Base-by-base conservation (phyloP, 1,140 invertebrate genomes). In the Camponotus vicinus region DNA sequence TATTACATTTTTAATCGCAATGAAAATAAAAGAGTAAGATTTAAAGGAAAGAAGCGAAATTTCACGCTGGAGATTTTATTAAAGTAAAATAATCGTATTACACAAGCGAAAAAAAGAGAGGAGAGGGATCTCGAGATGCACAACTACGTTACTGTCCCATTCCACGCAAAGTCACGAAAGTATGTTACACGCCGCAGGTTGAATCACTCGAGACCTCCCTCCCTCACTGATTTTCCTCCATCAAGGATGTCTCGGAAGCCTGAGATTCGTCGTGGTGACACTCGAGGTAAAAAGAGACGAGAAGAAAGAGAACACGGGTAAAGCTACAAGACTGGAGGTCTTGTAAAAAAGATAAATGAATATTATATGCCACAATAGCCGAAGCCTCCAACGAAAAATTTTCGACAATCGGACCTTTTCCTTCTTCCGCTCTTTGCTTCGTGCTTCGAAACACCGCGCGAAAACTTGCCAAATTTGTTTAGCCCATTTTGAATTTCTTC, bases 131-230 rank as follows among this genome's bases (percentile, higher is more conserved):
- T 49, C 55, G 15, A 21, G 37, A 79, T 37, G n/a, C 34, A 40
- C 63, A 34, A 34, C 79, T 88, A 63, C 59, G 61, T 86, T 55
- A 88, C 69, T 75, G 59, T 61, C 49, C 9, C 13, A 75, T 88
- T 87, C 37, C 63, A 63, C n/a, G 70, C 21, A 52, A 67, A 67
- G 69, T 70, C 37, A 73, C 83, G 78, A 86, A 49, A 86, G 52
- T 64, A 84, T 45, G 66, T 84, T 84, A 75, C 63, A 84, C 61
- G 59, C 75, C 34, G 61, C 61, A 63, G 76, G 27, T 75, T 86
- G 87, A 88, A 83, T 88, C 87, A 90, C 61, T 55, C 64, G 63
- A 76, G 32, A 27, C 15, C 63, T 32, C 34, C 45, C 42, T 18
- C 0, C 18, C 9, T 55, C 15, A 45, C 6, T 34, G 52, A 55